Evolutionary conservation across 2,888 invertebrate species (phyloP).

Genomic region (Herminia tarsipennalis): DNA sequence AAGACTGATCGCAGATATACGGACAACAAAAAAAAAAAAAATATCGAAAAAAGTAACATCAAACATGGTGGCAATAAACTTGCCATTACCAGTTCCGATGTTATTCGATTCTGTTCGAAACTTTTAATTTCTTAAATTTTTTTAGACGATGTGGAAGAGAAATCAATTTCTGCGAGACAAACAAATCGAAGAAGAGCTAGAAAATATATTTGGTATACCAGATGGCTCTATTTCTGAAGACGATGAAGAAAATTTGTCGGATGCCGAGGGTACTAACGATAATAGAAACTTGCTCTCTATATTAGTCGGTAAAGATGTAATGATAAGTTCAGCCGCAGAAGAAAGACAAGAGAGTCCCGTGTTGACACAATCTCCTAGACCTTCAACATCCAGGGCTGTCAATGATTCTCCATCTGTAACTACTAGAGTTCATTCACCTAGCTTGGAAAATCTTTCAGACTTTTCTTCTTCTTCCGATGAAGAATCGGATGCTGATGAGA

Average conservation of each 20-base stretch:
- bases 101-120: neutral
- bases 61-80: conserved; percentile 1
- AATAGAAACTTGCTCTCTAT: conserved; percentile 12
- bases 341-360: conserved; percentile 14
- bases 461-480: neutral
- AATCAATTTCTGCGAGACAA: conserved; percentile 14
- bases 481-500: conserved; percentile 11
- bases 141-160: conserved; percentile 13
- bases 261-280: conserved; percentile 13
- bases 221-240: conserved; percentile 22
- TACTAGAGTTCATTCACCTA: neutral
- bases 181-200: conserved; percentile 20
- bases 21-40: no score
- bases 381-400: conserved; percentile 10
- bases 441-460: neutral
- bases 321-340: conserved; percentile 18
- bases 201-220: conserved; percentile 18
- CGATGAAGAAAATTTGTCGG: conserved; percentile 14
- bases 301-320: conserved; percentile 19
- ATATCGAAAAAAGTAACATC: conserved; percentile 6
- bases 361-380: conserved; percentile 17
- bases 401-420: conserved; percentile 2
- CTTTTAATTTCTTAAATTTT: neutral
- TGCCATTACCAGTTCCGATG: conserved; percentile 13
- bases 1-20: no score